These are phyloP conservation scores for Cyrtorhinus lividipennis DNA, from an alignment of 1,140 invertebrate species.

Conservation along the genomic window DNA sequence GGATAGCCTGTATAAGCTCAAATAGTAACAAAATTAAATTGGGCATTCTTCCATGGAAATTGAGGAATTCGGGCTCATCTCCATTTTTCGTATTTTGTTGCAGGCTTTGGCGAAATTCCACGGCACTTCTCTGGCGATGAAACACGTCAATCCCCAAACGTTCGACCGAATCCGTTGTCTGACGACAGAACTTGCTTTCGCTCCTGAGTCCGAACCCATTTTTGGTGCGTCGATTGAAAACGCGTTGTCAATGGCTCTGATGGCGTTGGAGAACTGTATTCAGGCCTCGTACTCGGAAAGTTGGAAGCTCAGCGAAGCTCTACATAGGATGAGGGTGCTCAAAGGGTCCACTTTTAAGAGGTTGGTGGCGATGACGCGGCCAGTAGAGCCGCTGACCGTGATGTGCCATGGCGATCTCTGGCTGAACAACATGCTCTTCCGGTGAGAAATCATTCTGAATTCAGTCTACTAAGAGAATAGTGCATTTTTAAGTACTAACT, in stretches of 20 bases:
- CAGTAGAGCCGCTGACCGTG: conserved; percentile 21
- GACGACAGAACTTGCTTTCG: conserved; percentile 22
- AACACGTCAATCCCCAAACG: conserved; percentile 26
- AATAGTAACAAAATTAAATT: too few relatives aligned
- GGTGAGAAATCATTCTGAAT: conserved; percentile 12
- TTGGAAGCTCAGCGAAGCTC: conserved; percentile 25
- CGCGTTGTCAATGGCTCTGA: conserved; percentile 20
- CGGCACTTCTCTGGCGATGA: conserved; percentile 36
- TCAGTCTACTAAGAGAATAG: too few relatives aligned
- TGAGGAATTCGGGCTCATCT: too few relatives aligned
- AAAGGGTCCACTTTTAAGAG: conserved; percentile 19
- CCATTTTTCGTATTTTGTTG: too few relatives aligned
- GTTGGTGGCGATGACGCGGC: conserved; percentile 14
- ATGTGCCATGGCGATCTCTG: conserved; percentile 37
- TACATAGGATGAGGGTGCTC: conserved; percentile 19
- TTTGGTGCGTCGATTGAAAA: conserved; percentile 29
- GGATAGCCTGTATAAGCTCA: too few relatives aligned
- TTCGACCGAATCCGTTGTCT: conserved; percentile 22
- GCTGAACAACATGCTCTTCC: conserved; percentile 40
- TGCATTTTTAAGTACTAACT: too few relatives aligned
- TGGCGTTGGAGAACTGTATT: conserved; percentile 18
- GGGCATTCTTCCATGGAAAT: too few relatives aligned
- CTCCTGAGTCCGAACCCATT: conserved; percentile 23
- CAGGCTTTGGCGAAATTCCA: conserved; percentile 38
- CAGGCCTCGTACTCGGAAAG: conserved; percentile 19